Conservation (phyloP, 2,888 invertebrate genomes). For the Nomada fabriciana region DNA sequence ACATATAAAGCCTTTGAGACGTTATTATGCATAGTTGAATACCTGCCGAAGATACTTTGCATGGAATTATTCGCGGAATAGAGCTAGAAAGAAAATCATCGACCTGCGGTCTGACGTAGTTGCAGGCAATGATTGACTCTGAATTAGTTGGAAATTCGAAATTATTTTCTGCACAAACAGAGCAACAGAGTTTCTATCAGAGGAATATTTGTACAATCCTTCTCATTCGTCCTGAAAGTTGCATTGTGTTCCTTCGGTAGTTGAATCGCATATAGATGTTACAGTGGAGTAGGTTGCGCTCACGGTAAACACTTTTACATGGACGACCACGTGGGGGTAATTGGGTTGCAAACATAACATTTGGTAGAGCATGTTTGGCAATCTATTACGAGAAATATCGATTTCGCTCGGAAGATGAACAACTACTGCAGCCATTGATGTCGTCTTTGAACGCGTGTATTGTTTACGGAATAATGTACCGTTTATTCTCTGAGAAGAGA, state of each 20-base stretch:
- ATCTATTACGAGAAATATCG: conserved; percentile 53
- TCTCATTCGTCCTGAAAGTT: conserved; percentile 58
- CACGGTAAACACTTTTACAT: conserved; percentile 53
- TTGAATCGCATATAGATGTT: conserved; percentile 52
- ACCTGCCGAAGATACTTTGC: neutral
- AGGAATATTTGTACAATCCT: conserved; percentile 64
- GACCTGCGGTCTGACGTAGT: neutral
- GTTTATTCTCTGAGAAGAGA: neutral
- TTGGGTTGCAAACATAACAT: conserved; percentile 51
- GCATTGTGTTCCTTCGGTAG: conserved; percentile 59
- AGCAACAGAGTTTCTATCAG: conserved; percentile 12
- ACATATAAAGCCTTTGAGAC: no score
- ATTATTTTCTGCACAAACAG: conserved; percentile 18
- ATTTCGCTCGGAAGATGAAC: conserved; percentile 13
- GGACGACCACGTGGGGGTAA: conserved; percentile 39
- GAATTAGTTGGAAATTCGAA: conserved; percentile 28
- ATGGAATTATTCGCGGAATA: neutral
- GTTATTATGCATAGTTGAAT: no score
- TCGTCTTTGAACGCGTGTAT: neutral
- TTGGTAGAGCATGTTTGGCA: conserved; percentile 30
- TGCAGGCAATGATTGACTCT: neutral
- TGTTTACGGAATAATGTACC: neutral
- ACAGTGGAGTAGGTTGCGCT: conserved; percentile 53
- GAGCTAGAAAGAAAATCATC: neutral
- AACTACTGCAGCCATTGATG: neutral